Evolutionary conservation across 2,797 vertebrate species (phyloP), one percentile per base, ranked within the genome.

Genomic region (Limnodromus scolopaceus): DNA sequence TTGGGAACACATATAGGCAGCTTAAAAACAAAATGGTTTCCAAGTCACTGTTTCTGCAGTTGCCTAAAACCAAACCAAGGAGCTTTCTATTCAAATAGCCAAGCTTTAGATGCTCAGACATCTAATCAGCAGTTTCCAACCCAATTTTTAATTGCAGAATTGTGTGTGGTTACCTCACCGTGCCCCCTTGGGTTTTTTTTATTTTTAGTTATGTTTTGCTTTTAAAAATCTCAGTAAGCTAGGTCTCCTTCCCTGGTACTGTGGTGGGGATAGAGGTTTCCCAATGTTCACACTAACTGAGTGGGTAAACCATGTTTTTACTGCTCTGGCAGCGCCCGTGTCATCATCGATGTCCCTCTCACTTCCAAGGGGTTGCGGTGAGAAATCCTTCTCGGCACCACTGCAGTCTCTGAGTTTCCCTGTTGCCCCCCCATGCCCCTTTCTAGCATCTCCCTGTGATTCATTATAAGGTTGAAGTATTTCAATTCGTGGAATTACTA

Each of bases 321-420:
- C 24, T 2, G 9, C 48, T 80, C 16, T 1, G 3, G 49, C 24
- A 41, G 53, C 0, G 2, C 38, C 61, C 0, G 0, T 57, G 65
- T 51, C 2, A 0, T n/a, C 4, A 4, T 68, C 55, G 51, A 25
- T 0, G 1, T 19, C 48, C 25, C 15, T 46, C 0, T 46, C 0
- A 1, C 66, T 87, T 82, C 34, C 38, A 16, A 20, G 54, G 19
- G 38, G 18, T 17, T 75, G 66, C 3, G 1, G 5, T 13, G 30
- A 32, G 13, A 23, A 58, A 6, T 6, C 0, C 0, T 13, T 1
- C 20, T 70, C 0, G 0, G 43, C 2, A 0, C 27, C 0, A 1
- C 32, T n/a, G 24, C 32, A 36, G 15, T 48, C 46, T 70, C 46
- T 16, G 43, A 3, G 1, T 16, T 76, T 34, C 7, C 49, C 65